Evolutionary conservation across 2,113 vertebrate species (phyloP), one percentile per base, ranked within the genome.

Genomic region (Hucho hucho): DNA sequence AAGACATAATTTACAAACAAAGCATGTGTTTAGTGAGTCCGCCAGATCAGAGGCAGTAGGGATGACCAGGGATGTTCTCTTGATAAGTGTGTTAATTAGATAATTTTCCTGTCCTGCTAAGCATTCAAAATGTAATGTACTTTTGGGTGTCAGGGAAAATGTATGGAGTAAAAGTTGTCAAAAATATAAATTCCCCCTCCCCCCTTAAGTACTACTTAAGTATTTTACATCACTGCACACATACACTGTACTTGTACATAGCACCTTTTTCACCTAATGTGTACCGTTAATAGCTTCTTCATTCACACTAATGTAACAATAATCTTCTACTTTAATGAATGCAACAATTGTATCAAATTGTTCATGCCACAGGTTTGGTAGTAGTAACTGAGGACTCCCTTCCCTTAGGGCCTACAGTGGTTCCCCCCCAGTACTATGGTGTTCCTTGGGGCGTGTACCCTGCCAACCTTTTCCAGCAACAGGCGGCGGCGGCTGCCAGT

Each of bases 391-490:
- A 9, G 65, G 13, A 9, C 26, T 76, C 13, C 71, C 80, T 75
- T 79, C 49, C 18, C n/a, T 32, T 83, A 99, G 97, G 97, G 75
- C 97, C 97, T 46, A 92, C 97, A 73, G 97, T 99, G 83, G 97
- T 98, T 86, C 96, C 97, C 0, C 97, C 96, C 79, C 97, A 98
- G 89, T 98, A 99, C 94, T 99, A 99, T 0, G 96, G 97, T 2
- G 96, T 99, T 82, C 97, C 97, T 0, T 99, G 97, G 97, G 97
- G 97, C 2, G 96, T 99, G 76, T 99, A 99, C 92, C 97, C 97
- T 75, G 97, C 97, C 86, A 98, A 97, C 89, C 94, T 99, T 87
- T 98, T 99, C 91, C 97, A 98, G 85, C 97, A 98, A 75, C 96
- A 97, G 92, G 94, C 97, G 75, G 95, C 95, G 63, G 95, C 95